Conservation (phyloP, 2,797 vertebrate species). For the Coregonus suidteri region DNA sequence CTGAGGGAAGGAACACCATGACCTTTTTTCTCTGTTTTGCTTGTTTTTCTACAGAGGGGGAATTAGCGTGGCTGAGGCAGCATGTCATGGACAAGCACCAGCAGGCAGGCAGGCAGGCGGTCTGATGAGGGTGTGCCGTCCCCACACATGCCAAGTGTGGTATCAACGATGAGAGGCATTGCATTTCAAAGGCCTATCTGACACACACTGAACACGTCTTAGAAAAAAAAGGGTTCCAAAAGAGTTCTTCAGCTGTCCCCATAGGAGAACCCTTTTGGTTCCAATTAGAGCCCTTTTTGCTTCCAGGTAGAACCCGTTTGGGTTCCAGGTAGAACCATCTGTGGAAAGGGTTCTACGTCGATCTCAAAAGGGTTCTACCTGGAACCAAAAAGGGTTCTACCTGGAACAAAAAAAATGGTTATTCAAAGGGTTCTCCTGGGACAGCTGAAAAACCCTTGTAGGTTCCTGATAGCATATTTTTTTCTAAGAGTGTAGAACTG, state of each 20-base stretch:
- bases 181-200: slow-evolving; percentile 3
- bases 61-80: slow-evolving; percentile 18
- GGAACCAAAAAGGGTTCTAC: not conserved
- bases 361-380: too few species aligned
- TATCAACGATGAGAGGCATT: not conserved
- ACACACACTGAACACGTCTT: not conserved
- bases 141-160: not conserved
- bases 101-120: not conserved
- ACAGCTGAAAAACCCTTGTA: too few species aligned
- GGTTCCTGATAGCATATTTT: too few species aligned
- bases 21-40: slow-evolving; percentile 26
- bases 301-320: too few species aligned
- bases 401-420: not conserved
- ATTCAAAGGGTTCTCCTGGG: too few species aligned
- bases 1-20: slow-evolving; percentile 31
- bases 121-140: slow-evolving; percentile 13
- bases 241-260: not conserved
- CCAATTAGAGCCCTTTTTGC: too few species aligned
- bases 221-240: not conserved
- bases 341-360: too few species aligned
- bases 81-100: slow-evolving; percentile 12
- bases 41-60: not conserved
- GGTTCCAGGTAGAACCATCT: too few species aligned
- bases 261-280: too few species aligned
- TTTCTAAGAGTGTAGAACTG: not conserved